phyloP scores from a whole-genome alignment of 2,797 vertebrate genomes.

The Pampus argenteus region DNA sequence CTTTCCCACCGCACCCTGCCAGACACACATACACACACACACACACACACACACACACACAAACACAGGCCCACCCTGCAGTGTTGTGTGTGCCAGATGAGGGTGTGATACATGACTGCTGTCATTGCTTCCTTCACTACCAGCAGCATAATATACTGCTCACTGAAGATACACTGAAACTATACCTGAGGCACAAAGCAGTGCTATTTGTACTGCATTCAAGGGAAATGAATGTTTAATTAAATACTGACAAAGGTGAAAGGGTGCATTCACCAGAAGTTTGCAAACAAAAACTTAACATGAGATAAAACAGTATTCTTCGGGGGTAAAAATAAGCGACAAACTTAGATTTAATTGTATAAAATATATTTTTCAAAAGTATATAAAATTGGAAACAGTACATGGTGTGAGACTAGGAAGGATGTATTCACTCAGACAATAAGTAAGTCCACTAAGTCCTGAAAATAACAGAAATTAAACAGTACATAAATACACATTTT shows the following conservation, averaged over 20 bases:
- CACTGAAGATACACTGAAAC: slow-evolving; percentile 47
- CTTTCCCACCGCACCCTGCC: slow-evolving; percentile 69
- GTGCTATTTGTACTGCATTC: slow-evolving; percentile 49
- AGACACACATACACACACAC: slow-evolving; percentile 41
- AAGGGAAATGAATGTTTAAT: slow-evolving; percentile 51
- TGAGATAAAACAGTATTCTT: background rate
- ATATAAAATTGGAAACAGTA: slow-evolving; percentile 58
- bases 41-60: slow-evolving; percentile 27
- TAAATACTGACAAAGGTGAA: slow-evolving; percentile 54
- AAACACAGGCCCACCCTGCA: slow-evolving; percentile 58
- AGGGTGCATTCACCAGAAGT: slow-evolving; percentile 18
- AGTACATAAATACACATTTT: slow-evolving; percentile 65
- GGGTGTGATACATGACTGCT: slow-evolving; percentile 75
- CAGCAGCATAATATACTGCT: slow-evolving; percentile 35
- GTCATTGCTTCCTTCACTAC: slow-evolving; percentile 72
- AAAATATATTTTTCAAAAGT: slow-evolving; percentile 43
- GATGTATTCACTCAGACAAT: slow-evolving; percentile 42
- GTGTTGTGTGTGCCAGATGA: slow-evolving; percentile 70
- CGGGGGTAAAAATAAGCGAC: background rate
- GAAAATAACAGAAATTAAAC: slow-evolving; percentile 52
- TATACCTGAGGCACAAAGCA: slow-evolving; percentile 47
- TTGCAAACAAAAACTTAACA: too few relatives aligned
- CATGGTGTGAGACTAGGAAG: slow-evolving; percentile 50
- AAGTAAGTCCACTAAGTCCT: slow-evolving; percentile 54
- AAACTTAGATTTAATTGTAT: slow-evolving; percentile 55